Evolutionary conservation across 2,113 vertebrate genomes (phyloP).

Genomic region (Chlamydotis undulata): DNA sequence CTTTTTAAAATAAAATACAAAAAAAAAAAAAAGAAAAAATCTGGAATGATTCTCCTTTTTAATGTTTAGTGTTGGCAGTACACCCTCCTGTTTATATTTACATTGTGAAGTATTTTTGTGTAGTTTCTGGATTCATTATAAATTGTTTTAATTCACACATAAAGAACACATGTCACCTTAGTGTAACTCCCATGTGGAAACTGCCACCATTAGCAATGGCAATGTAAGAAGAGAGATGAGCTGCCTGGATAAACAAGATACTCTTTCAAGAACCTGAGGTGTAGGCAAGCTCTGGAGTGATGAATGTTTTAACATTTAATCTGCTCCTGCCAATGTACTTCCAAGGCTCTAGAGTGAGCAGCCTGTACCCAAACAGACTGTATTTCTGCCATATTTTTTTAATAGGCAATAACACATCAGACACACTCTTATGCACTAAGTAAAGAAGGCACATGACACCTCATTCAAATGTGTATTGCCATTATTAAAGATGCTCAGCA

Average conservation of each 20-base stretch:
- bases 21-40: not conserved
- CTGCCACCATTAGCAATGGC: not conserved
- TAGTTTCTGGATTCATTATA: not conserved
- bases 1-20: not conserved
- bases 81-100: not conserved
- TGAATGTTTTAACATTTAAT: slow-evolving; percentile 44
- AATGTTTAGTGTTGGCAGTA: not conserved
- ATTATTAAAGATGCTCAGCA: not conserved
- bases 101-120: not conserved
- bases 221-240: slow-evolving; percentile 20
- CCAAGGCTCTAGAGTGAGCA: not conserved
- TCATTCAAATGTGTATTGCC: not conserved
- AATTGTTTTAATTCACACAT: not conserved
- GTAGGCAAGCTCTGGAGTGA: slow-evolving; percentile 2
- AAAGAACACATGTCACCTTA: not conserved
- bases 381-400: not conserved
- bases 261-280: slow-evolving; percentile 22
- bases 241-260: slow-evolving; percentile 30
- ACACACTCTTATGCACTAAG: not conserved
- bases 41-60: not conserved
- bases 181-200: not conserved
- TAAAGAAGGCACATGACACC: not conserved
- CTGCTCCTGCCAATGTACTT: not conserved
- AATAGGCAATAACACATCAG: not conserved
- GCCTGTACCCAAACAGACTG: not conserved